Conservation (phyloP, 2,888 invertebrate species). For the Sphecodes monilicornis region DNA sequence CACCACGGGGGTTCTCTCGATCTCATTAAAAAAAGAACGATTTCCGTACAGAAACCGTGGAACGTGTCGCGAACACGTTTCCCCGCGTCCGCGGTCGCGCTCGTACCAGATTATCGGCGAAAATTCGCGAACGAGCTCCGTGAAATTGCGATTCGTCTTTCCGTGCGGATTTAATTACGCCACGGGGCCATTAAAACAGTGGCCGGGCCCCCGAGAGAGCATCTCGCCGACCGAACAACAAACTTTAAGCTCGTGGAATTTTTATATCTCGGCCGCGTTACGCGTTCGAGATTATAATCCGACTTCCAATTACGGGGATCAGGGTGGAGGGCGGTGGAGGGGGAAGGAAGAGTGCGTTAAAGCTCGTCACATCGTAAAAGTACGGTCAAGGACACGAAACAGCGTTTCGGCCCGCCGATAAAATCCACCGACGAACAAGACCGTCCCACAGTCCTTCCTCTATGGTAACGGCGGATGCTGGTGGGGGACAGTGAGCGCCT, state of each 20-base stretch:
- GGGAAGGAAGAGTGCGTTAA: background rate
- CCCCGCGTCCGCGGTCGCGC: background rate
- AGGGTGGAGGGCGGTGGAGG: background rate
- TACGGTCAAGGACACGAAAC: constrained; percentile 28
- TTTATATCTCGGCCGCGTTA: constrained; percentile 3
- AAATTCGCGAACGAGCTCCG: constrained; percentile 20
- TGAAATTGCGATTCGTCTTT: background rate
- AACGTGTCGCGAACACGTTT: background rate
- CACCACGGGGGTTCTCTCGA: background rate
- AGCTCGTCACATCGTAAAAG: constrained; percentile 41
- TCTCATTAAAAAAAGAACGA: background rate
- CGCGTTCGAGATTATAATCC: constrained; percentile 21
- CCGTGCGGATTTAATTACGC: constrained; percentile 33
- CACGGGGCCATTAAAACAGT: background rate
- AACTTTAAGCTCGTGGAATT: constrained; percentile 18
- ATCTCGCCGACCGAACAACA: background rate
- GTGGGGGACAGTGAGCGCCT: too few relatives aligned
- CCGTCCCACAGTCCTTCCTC: too few relatives aligned
- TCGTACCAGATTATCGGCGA: constrained; percentile 3
- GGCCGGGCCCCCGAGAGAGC: background rate
- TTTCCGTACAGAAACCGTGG: background rate
- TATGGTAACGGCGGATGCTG: too few relatives aligned
- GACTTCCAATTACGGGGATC: constrained; percentile 19
- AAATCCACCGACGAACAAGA: constrained; percentile 23
- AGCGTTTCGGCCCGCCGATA: constrained; percentile 36